phyloP scores from a whole-genome alignment of 1,140 invertebrate species.

The Caerostris extrusa region DNA sequence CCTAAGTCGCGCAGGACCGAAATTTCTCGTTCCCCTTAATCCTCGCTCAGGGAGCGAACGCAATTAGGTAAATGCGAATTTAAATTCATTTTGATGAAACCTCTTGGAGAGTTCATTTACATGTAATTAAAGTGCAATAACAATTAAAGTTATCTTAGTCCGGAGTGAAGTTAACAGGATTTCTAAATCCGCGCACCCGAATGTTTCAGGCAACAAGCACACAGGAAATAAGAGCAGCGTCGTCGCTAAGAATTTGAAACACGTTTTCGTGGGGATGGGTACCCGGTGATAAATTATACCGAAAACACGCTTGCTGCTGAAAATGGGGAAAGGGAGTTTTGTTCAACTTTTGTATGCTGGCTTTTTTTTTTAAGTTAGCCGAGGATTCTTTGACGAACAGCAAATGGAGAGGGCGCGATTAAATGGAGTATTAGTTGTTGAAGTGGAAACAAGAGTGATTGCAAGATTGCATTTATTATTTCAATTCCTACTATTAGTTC shows the following conservation, averaged over 20 bases:
- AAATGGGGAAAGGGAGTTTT: too few relatives aligned
- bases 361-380: too few relatives aligned
- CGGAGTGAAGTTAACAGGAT: slow-evolving; percentile 33
- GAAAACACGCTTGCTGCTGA: neutral
- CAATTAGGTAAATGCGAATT: slow-evolving; percentile 74
- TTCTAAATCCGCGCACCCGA: slow-evolving; percentile 9
- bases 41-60: slow-evolving; percentile 53
- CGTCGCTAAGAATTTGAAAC: slow-evolving; percentile 46
- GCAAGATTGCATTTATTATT: too few relatives aligned
- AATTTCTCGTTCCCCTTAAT: slow-evolving; percentile 44
- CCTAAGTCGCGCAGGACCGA: neutral
- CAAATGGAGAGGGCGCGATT: too few relatives aligned
- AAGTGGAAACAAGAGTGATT: too few relatives aligned
- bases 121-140: slow-evolving; percentile 70
- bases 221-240: neutral
- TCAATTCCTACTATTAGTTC: too few relatives aligned
- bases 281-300: slow-evolving; percentile 27
- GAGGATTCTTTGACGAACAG: too few relatives aligned
- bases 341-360: too few relatives aligned
- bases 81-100: slow-evolving; percentile 69
- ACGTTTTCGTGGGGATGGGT: slow-evolving; percentile 1
- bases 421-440: too few relatives aligned
- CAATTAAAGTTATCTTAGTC: slow-evolving; percentile 68
- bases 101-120: slow-evolving; percentile 59
- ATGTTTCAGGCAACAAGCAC: neutral